Evolutionary conservation across 2,113 vertebrate species (phyloP).

Genomic region (Psilopogon haemacephalus): DNA sequence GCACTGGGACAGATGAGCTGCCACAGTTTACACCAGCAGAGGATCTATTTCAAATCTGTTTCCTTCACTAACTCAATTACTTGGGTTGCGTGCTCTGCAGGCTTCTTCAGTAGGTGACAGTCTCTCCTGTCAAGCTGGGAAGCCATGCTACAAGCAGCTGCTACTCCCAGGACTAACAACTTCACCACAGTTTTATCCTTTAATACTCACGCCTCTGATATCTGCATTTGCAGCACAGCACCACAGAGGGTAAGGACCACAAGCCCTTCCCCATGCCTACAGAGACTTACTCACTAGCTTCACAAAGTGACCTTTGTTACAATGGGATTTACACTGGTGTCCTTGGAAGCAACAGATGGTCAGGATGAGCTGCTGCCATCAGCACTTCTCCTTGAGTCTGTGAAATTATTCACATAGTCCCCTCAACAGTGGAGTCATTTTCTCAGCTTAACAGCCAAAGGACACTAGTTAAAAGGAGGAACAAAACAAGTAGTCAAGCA

Average conservation of each 20-base stretch:
- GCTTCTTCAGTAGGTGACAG: background rate
- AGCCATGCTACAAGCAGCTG: background rate
- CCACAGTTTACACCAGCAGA: background rate
- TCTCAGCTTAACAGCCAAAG: background rate
- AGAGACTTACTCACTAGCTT: background rate
- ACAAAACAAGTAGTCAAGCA: background rate
- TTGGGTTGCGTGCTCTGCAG: background rate
- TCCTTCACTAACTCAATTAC: background rate
- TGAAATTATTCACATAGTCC: conserved; percentile 12
- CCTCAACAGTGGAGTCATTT: background rate
- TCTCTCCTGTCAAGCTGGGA: background rate
- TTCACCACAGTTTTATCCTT: background rate
- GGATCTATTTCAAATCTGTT: background rate
- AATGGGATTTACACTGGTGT: background rate
- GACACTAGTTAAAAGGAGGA: background rate
- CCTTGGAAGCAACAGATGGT: conserved; percentile 46
- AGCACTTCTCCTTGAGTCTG: background rate
- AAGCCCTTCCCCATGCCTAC: background rate
- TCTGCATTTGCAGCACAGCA: background rate
- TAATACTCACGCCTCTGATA: background rate
- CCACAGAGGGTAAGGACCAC: background rate
- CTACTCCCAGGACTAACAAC: background rate
- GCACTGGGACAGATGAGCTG: background rate
- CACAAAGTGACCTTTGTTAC: conserved; percentile 33
- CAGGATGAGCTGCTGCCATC: conserved; percentile 35